Conservation (phyloP, 2,113 vertebrate species). For the Platycercus adscitus region DNA sequence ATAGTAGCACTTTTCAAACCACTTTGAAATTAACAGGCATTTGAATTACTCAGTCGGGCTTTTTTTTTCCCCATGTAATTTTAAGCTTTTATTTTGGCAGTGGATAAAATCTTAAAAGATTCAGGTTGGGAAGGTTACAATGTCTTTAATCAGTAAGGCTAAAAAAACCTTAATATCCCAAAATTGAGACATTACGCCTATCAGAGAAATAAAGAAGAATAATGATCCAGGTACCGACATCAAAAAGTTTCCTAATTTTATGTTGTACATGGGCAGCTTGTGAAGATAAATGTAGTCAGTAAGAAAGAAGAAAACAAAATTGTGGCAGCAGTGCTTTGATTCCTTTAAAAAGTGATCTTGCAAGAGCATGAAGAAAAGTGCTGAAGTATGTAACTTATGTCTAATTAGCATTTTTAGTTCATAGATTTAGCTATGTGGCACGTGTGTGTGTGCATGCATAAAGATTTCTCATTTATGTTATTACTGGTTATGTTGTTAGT, state of each 20-base stretch:
- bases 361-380: background rate
- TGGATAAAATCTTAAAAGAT: background rate
- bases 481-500: background rate
- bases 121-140: background rate
- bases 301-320: background rate
- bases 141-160: background rate
- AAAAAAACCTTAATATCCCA: background rate
- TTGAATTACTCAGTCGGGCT: background rate
- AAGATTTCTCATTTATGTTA: background rate
- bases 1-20: background rate
- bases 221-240: background rate
- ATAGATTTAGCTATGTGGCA: background rate
- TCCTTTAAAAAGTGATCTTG: background rate
- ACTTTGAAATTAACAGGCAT: background rate
- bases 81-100: background rate
- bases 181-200: background rate
- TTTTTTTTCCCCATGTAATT: background rate
- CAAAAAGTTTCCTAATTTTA: background rate
- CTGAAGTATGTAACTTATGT: accelerated
- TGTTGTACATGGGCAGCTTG: background rate
- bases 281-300: background rate
- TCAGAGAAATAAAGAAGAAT: background rate
- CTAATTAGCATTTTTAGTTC: background rate
- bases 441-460: background rate
- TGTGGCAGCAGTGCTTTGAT: background rate